These are phyloP conservation scores for Miniopterus natalensis DNA, from an alignment of 2,113 vertebrate genomes.

Conservation along the genomic window DNA sequence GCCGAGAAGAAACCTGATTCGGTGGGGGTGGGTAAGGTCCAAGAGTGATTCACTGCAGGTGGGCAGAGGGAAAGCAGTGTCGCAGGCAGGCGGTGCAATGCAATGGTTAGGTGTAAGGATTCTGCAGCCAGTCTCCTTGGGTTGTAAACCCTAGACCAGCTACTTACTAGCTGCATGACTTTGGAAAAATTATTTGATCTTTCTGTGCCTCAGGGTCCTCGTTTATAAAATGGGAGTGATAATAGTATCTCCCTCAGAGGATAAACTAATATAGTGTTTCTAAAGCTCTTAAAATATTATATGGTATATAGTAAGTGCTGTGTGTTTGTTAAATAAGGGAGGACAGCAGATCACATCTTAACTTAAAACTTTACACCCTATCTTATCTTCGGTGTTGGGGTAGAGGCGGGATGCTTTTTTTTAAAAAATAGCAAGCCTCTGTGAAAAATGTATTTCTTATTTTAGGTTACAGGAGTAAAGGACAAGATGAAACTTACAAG, in stretches of 20 bases:
- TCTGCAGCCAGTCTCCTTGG: not conserved
- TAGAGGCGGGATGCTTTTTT: not conserved
- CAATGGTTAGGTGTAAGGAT: not conserved
- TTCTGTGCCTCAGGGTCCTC: not conserved
- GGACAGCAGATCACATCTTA: not conserved
- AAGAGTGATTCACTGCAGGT: not conserved
- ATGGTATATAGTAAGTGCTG: not conserved
- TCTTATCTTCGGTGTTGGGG: not conserved
- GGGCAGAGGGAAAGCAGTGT: not conserved
- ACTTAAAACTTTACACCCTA: not conserved
- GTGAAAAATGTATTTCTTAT: slow-evolving; percentile 92
- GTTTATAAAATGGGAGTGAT: not conserved
- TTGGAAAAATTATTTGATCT: slow-evolving; percentile 26
- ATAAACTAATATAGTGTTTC: slow-evolving; percentile 10
- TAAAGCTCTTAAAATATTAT: not conserved
- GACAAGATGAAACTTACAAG: slow-evolving; percentile 89
- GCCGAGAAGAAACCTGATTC: not conserved
- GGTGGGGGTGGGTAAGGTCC: not conserved
- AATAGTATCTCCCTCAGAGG: not conserved
- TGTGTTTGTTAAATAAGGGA: not conserved
- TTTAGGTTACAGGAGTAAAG: slow-evolving; percentile 90
- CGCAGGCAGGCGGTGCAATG: rapidly evolving
- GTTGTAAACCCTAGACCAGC: not conserved
- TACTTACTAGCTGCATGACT: not conserved
- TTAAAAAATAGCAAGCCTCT: slow-evolving; percentile 91